phyloP scores from a whole-genome alignment of 2,888 invertebrate species.

The Heliconius sara region DNA sequence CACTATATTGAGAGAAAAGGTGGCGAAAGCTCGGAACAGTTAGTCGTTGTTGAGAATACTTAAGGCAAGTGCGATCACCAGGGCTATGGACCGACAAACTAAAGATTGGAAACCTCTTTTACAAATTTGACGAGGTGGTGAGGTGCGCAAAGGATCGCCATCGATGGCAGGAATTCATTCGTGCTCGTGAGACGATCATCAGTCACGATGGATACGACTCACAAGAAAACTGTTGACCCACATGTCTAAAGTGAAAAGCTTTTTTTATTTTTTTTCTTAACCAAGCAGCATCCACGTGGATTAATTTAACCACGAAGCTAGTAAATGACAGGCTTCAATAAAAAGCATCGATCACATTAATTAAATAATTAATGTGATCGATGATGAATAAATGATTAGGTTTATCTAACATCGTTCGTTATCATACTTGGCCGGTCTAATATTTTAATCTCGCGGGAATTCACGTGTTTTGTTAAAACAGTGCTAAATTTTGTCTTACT shows the following conservation, averaged over 20 bases:
- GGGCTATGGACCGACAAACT: too few species aligned
- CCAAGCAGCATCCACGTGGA: neutral
- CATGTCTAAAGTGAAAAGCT: neutral
- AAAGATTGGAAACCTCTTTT: too few species aligned
- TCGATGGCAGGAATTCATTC: too few species aligned
- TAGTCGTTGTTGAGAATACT: too few species aligned
- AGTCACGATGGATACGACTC: too few species aligned
- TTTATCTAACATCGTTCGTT: conserved; percentile 2
- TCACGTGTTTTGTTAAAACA: neutral
- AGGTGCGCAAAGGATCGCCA: too few species aligned
- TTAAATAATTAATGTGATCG: neutral
- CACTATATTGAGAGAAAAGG: too few species aligned
- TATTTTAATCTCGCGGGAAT: neutral
- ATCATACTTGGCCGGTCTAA: neutral
- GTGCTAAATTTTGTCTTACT: neutral
- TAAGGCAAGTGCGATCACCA: too few species aligned
- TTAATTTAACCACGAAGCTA: neutral
- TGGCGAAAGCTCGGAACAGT: too few species aligned
- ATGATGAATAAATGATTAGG: neutral
- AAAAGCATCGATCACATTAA: neutral
- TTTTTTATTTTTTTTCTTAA: neutral
- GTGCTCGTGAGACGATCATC: too few species aligned
- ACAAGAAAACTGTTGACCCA: neutral
- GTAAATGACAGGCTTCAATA: neutral
- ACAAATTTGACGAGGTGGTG: too few species aligned